Evolutionary conservation across 2,113 vertebrate genomes (phyloP), one percentile per base, ranked within the genome.

Genomic region (Dendropsophus ebraccatus): DNA sequence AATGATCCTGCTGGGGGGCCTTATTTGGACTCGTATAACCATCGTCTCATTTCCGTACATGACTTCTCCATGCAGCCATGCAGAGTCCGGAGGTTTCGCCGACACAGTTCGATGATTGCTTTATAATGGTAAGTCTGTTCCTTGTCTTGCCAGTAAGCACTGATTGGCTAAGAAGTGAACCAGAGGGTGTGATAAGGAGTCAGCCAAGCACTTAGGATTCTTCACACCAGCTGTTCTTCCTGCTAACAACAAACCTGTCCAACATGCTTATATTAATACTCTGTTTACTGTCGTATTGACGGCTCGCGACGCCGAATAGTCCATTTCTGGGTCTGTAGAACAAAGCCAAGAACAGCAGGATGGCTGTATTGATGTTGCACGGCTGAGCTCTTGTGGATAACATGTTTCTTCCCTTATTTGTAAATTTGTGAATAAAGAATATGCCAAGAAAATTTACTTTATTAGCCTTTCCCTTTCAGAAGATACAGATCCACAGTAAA

Each of bases 241-340:
- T 21, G 28, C 75, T 77, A 52, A 77, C 75, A 77, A 54, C 75
- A 77, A 77, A 54, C 75, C 75, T 77, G 75, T 77, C 45, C 23
- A 11, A 54, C 17, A 6, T 10, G 21, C 72, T 74, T 28, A 25
- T 17, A 54, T 54, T 54, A 52, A 77, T 77, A 10, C 75, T 77
- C 75, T 28, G 47, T 54, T 77, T 77, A 47, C 72, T 49, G 72
- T 16, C 23, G 13, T 21, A 11, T 72, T 73, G 41, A 35, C n/a
- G 21, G 41, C n/a, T 47, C 69, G 10, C 4, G 37, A 8, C 4
- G 6, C 3, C 12, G 69, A 47, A 5, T 14, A n/a, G 1, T 49
- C 23, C 30, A 25, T 47, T n/a, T 25, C 41, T 74, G 12, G 72
- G 72, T 74, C 41, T 47, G 23, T n/a, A 73, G 23, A 45, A 73